Percentiles rank a stretch among this genome's conserved stretches.
Conservation (phyloP, 2,113 vertebrate genomes). For the Arenaria interpres region DNA sequence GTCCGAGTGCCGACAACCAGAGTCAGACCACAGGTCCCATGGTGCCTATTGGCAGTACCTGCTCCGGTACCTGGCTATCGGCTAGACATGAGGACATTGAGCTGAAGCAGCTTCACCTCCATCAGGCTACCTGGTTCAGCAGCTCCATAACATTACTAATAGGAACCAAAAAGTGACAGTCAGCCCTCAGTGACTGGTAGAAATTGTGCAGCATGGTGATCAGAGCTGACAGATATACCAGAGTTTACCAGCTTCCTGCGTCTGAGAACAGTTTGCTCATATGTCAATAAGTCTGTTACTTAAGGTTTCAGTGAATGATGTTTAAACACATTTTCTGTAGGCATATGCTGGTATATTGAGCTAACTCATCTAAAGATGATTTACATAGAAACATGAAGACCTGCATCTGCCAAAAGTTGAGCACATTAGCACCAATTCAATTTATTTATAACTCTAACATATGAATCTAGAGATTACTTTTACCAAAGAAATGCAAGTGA, state of each 20-base stretch:
- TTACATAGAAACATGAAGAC: constrained; percentile 37
- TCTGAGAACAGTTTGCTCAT: constrained; percentile 12
- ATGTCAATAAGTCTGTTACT: constrained; percentile 27
- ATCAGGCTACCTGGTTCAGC: background rate
- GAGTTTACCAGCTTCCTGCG: background rate
- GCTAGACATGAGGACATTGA: background rate
- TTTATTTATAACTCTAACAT: constrained; percentile 19
- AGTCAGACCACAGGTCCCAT: background rate
- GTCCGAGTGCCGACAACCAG: background rate
- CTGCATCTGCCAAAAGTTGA: constrained; percentile 41
- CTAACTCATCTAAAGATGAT: constrained; percentile 25
- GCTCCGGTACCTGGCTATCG: background rate
- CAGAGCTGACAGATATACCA: background rate
- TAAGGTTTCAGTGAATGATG: background rate
- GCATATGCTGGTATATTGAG: constrained; percentile 41
- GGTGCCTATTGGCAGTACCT: background rate
- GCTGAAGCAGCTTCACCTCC: background rate
- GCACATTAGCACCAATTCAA: background rate
- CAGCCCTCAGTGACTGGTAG: accelerated
- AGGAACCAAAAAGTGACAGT: background rate
- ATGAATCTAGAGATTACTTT: background rate
- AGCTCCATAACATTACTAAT: background rate
- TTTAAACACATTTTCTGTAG: constrained; percentile 60
- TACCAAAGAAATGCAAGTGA: background rate
- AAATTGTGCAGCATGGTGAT: background rate